These are phyloP conservation scores for Andrena praecox DNA, from an alignment of 2,888 invertebrate species.

Conservation along the genomic window DNA sequence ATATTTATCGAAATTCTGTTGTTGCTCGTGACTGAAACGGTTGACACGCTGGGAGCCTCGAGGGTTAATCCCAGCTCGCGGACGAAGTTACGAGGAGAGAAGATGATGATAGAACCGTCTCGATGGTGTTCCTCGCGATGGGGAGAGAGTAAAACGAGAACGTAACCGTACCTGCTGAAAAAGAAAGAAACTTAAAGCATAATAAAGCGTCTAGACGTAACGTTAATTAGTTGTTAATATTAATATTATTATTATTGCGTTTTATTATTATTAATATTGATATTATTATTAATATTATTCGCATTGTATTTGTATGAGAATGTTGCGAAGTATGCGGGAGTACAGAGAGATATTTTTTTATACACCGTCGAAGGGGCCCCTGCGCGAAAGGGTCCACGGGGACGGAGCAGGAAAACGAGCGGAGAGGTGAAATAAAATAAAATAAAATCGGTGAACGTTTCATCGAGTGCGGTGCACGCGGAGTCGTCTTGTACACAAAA, in stretches of 20 bases:
- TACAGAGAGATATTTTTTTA: constrained; percentile 68
- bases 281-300: constrained; percentile 67
- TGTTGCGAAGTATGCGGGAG: constrained; percentile 46
- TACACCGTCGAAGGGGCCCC: constrained; percentile 31
- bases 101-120: not conserved
- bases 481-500: not conserved
- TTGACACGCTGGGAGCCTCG: constrained; percentile 10
- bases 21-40: constrained; percentile 34
- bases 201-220: constrained; percentile 76
- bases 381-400: constrained; percentile 14
- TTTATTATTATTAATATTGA: constrained; percentile 65
- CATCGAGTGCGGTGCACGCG: not conserved
- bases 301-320: constrained; percentile 58
- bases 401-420: not conserved
- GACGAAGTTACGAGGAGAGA: constrained; percentile 7
- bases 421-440: not conserved
- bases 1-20: constrained; percentile 49
- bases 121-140: constrained; percentile 18
- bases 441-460: not conserved
- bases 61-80: not conserved
- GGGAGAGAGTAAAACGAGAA: constrained; percentile 36
- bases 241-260: constrained; percentile 66
- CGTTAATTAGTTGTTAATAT: constrained; percentile 75
- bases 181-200: constrained; percentile 70
- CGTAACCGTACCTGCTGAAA: constrained; percentile 75